Base-by-base conservation (phyloP, 2,113 vertebrate species). In the Polyodon spathula region DNA sequence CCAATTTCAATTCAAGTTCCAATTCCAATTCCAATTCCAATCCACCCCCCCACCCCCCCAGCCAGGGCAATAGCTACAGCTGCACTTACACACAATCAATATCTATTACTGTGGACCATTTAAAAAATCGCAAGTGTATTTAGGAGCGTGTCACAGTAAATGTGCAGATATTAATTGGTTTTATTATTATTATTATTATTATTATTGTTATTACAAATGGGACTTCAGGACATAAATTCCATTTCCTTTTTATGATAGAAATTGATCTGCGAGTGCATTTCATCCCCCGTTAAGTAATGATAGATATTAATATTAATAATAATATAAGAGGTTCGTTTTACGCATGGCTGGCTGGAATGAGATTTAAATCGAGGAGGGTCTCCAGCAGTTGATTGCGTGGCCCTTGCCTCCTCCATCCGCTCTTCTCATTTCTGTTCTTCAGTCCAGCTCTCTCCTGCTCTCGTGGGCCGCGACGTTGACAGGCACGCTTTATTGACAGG, bases 171-270 rank as follows among this genome's bases (percentile, higher is more conserved):
- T 78, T 67, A 56, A 54, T 61, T 65, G 68, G 71, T 73, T 77
- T 78, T 71, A 74, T 81, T 80, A 75, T 81, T 84, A 85, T 81
- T 77, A 81, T 44, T 44, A 44, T n/a, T 73, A 78, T 78, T 71
- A 74, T 81, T 80, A 75, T 81, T 84, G 84, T 81, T 77, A 81
- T 44, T 44, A 44, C 12, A 8, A 44, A 82, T 82, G 71, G 67
- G n/a, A 59, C 70, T 67, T 69, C 66, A 70, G 61, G 77, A 70
- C 60, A 71, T 69, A 64, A 70, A 76, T 82, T 74, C 56, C 54
- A 79, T 81, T 81, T 80, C 76, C 73, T 59, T 46, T 64, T 46
- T 11, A 6, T 66, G 75, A 81, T 84, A 68, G 70, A 77, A 84
- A 86, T 85, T 75, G 76, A 81, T 85, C 71, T 69, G 16, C 50